Percentiles rank a stretch among this genome's conserved stretches.
These are phyloP conservation scores for Rhopalosiphum padi DNA, from an alignment of 1,140 invertebrate species.

Conservation along the genomic window DNA sequence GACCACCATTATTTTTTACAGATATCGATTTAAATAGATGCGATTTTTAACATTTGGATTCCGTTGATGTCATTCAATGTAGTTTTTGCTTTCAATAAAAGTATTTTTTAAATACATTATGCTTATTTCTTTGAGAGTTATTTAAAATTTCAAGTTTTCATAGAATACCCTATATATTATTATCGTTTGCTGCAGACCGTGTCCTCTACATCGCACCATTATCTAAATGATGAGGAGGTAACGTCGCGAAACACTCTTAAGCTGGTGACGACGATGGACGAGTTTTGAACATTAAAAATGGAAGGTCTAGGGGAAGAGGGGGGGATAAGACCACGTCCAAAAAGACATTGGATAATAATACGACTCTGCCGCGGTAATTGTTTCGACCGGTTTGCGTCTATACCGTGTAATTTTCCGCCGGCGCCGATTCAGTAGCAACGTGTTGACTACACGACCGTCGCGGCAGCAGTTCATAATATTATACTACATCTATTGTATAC, in stretches of 20 bases:
- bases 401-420: not conserved
- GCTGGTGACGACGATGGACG: not conserved
- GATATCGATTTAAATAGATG: too few relatives aligned
- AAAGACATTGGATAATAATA: not conserved
- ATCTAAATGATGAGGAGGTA: not conserved
- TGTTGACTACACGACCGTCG: not conserved
- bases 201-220: not conserved
- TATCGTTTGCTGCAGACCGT: too few relatives aligned
- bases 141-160: not conserved
- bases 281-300: not conserved
- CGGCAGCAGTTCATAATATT: not conserved
- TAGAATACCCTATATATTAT: not conserved
- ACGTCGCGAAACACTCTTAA: not conserved
- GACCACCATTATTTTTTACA: not conserved
- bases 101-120: not conserved
- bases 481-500: not conserved
- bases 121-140: not conserved
- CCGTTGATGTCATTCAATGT: not conserved
- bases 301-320: too few relatives aligned
- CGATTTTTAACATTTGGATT: not conserved
- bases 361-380: constrained; percentile 25
- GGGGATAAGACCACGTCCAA: not conserved
- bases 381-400: constrained; percentile 33
- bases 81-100: not conserved
- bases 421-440: not conserved